Base-by-base conservation (phyloP, 2,113 vertebrate species). In the Chrysochloris asiatica region DNA sequence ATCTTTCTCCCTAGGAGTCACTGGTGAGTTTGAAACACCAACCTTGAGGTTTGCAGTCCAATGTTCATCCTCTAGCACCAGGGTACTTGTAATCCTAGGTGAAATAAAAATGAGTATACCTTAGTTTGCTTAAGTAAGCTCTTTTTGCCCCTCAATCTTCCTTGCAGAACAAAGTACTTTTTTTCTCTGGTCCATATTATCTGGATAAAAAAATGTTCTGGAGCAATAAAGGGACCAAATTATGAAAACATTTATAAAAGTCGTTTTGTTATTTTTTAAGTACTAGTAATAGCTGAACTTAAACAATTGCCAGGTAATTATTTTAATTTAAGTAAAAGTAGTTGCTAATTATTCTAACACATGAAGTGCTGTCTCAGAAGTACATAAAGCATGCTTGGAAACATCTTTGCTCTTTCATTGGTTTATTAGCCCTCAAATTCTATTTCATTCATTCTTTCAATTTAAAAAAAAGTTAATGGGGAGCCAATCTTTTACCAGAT, bases 291-390 rank as follows among this genome's bases (percentile, higher is more conserved):
- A 88, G 77, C 41, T 69, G 19, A 93, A 63, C 19, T 75, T 87
- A 93, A 87, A 79, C 48, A 33, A 38, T 50, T 86, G 24, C 43
- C 8, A 56, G 65, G 45, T 61, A 93, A 91, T 88, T 90, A 89
- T 77, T 38, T 41, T 52, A 63, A 88, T 90, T 72, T 83, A 85
- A 50, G 47, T 48, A 87, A 73, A 26, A 69, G n/a, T 45, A 22
- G 63, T 91, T 91, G 56, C 41, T 83, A 88, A 92, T 93, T 61
- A 89, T 54, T 91, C 52, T 69, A 87, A 69, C 36, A 63, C 36
- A 28, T 78, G 50, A 83, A 86, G 13, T 63, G 59, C 13, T 80
- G 4, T 26, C 43, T 80, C 19, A 13, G 45, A 86, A 93, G 26
- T 82, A 83, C 11, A 9, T 71, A 59, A n/a, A 43, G 24, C 69